These are phyloP conservation scores for Lypha dubia DNA, from an alignment of 2,888 invertebrate species.

Conservation along the genomic window DNA sequence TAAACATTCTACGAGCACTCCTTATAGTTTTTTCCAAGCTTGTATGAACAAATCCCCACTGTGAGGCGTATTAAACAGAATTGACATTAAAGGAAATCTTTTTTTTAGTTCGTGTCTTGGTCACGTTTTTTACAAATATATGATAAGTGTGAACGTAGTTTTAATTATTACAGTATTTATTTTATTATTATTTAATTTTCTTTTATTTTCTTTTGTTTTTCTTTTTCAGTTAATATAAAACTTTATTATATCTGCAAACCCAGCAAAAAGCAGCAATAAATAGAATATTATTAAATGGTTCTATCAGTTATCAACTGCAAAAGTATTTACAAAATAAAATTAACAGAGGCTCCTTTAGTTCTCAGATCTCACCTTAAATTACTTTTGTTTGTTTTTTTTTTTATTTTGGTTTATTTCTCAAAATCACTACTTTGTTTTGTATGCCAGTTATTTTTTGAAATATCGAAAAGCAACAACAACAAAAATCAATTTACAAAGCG, in stretches of 20 bases:
- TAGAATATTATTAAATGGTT: constrained; percentile 10
- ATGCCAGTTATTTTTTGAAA: constrained; percentile 44
- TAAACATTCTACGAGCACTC: no score
- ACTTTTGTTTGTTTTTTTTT: constrained; percentile 14
- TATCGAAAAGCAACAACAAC: not conserved
- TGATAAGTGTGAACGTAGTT: no score
- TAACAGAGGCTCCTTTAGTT: not conserved
- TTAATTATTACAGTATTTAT: not conserved
- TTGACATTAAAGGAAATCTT: no score
- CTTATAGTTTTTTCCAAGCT: no score
- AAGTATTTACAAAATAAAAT: constrained; percentile 21
- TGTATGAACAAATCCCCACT: no score
- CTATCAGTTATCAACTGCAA: constrained; percentile 3
- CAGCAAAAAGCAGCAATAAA: not conserved
- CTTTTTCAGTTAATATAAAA: constrained; percentile 23
- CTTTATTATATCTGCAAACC: constrained; percentile 1
- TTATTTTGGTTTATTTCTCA: constrained; percentile 9
- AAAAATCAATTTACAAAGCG: constrained; percentile 20
- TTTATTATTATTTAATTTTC: not conserved
- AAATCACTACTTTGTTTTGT: constrained; percentile 28
- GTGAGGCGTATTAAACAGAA: no score
- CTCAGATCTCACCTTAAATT: not conserved
- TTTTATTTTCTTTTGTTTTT: constrained; percentile 8
- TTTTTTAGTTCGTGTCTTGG: no score
- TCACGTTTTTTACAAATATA: no score